Conservation (phyloP, 2,113 vertebrate genomes). For the Hiodon tergisus region DNA sequence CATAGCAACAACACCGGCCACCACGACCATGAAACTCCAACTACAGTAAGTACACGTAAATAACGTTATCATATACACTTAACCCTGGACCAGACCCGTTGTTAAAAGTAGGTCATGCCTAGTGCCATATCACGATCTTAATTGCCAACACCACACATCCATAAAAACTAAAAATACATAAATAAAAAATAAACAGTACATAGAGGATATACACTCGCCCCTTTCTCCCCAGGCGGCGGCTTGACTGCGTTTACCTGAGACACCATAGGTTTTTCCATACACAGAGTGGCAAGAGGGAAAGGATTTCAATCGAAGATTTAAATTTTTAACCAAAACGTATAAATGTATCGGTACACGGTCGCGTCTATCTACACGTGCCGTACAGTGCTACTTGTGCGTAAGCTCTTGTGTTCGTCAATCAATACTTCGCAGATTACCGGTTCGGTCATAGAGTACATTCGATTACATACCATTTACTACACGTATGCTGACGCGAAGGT, state of each 20-base stretch:
- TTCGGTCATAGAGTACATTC: not conserved
- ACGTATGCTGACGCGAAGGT: not conserved
- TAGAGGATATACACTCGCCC: not conserved
- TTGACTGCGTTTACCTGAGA: conserved; percentile 40
- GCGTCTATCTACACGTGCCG: not conserved
- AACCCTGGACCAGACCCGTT: too few relatives aligned
- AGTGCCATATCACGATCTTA: not conserved
- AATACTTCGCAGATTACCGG: not conserved
- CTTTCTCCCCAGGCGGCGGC: not conserved
- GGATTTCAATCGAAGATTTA: not conserved
- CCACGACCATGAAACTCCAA: too few relatives aligned
- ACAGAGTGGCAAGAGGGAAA: conserved; percentile 16
- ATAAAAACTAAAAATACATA: too few relatives aligned
- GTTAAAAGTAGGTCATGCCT: too few relatives aligned
- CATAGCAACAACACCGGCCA: too few relatives aligned
- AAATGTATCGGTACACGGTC: not conserved
- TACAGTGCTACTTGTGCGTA: not conserved
- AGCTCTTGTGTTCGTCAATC: not conserved
- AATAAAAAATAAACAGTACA: too few relatives aligned
- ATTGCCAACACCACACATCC: not conserved
- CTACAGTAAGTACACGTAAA: too few relatives aligned
- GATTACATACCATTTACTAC: not conserved
- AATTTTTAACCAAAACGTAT: not conserved
- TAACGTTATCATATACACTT: too few relatives aligned
- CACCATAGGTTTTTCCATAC: conserved; percentile 47